These are phyloP conservation scores for Prunella strophiata DNA, from an alignment of 2,797 vertebrate species.

Conservation along the genomic window DNA sequence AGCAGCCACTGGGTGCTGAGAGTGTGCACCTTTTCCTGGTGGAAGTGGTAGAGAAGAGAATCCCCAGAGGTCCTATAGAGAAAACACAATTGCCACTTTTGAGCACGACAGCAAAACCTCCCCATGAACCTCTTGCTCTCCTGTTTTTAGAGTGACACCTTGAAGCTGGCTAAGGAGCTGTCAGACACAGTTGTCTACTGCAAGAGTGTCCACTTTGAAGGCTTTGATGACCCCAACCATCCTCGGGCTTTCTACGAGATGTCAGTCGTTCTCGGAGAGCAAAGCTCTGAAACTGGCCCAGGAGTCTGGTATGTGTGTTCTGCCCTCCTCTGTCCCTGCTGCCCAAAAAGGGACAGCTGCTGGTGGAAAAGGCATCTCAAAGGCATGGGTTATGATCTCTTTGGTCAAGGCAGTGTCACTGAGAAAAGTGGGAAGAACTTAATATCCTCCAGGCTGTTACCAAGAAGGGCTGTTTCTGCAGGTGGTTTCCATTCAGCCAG, in stretches of 20 bases:
- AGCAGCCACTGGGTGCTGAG: background rate
- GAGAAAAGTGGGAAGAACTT: background rate
- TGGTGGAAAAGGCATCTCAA: background rate
- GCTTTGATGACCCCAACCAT: slow-evolving; percentile 82
- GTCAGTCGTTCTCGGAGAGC: slow-evolving; percentile 89
- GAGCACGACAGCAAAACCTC: background rate
- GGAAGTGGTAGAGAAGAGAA: background rate
- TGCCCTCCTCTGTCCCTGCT: background rate
- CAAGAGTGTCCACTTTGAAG: slow-evolving; percentile 92
- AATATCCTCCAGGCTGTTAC: background rate
- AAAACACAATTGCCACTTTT: background rate
- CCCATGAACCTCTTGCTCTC: background rate
- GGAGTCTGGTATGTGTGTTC: slow-evolving; percentile 80
- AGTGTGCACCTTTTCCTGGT: background rate
- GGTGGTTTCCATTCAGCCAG: background rate
- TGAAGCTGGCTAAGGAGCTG: slow-evolving; percentile 89
- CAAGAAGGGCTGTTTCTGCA: background rate
- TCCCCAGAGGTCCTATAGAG: accelerated
- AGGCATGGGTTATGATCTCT: background rate
- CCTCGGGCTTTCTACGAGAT: slow-evolving; percentile 90
- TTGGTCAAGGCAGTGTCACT: background rate
- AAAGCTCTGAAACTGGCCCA: slow-evolving; percentile 87
- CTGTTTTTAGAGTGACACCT: slow-evolving; percentile 83
- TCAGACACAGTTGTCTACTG: slow-evolving; percentile 94
- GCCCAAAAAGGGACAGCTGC: background rate